Base-by-base conservation (phyloP, 2,888 invertebrate species). In the Meteorus colon region DNA sequence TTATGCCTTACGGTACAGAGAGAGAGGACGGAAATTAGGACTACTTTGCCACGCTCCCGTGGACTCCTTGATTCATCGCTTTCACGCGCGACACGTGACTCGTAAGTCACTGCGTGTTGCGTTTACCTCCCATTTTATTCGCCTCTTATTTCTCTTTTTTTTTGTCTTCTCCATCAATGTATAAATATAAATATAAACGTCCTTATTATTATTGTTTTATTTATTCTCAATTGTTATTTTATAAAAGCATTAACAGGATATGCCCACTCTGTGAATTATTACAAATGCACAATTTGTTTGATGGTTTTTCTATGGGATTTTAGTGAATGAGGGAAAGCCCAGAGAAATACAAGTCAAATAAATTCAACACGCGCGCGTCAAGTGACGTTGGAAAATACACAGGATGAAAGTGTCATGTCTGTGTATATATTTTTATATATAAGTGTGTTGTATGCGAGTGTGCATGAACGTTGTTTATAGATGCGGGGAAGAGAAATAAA, bases 1-100 rank as follows among this genome's bases (percentile, higher is more conserved):
- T 89, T 89, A 89, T 87, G 83, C 83, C 88, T 87, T 88, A 87
- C 89, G 89, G 89, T 89, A 88, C 84, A 87, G 55, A 55, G 55
- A 55, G 85, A 62, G 68, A 73, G 77, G 84, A 88, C 87, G 86
- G 85, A 88, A 89, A 89, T 89, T 88, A 88, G 87, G 88, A 88
- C 87, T 86, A 84, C 84, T 83, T 83, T 81, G 82, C 81, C 82
- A 81, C 83, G 82, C 81, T 80, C 81, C 79, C 81, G 81, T 80
- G 80, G 80, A 78, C 79, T 77, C 78, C 78, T 55, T 81, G 80
- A 82, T 82, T 84, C 82, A 82, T 84, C 82, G 84, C 82, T 84
- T 83, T 82, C 82, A 82, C 81, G 80, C 79, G 77, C 55, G 55
- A 55, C 55, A 55, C 55, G 55, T 55, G 55, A 55, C 55, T 55